Evolutionary conservation across 2,113 vertebrate species (phyloP), one percentile per base, ranked within the genome.

Genomic region (Neodon shergylaensis): DNA sequence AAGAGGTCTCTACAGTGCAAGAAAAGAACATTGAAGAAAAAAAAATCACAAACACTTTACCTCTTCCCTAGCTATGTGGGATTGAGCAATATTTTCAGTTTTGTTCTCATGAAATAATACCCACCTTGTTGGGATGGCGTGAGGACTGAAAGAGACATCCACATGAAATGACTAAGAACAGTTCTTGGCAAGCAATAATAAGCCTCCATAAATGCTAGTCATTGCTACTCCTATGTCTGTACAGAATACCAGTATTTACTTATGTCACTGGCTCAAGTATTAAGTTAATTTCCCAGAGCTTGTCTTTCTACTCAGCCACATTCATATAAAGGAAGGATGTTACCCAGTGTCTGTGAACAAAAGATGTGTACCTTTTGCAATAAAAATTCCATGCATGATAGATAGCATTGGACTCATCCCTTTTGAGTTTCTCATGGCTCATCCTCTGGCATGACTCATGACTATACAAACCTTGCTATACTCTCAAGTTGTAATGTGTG

Each of bases 221-320:
- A 68, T 47, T 85, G 66, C 52, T 86, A 85, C 54, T 88, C 19
- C 42, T n/a, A 7, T 74, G 65, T 87, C 73, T 93, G 73, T 2
- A 76, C 7, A 74, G 0, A 58, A 74, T 1, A 58, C 1, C 85
- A 33, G 24, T 49, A 70, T 84, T 74, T 52, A 52, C 47, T 88
- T 33, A 58, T 0, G 1, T 26, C 89, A 85, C 81, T 70, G 81
- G 33, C 21, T 10, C 79, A 63, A 47, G 44, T 61, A 90, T 73
- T 95, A 33, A 72, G 24, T 72, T 79, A 47, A 87, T 85, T 95
- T 92, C 65, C 36, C 85, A 92, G 58, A 39, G 42, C 66, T 49
- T 87, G 44, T 65, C 73, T 70, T 70, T 66, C 12, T 58, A 72
- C 61, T 77, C 13, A 85, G 44, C 3, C 68, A 65, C 19, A 72